These are phyloP conservation scores for Aporophyla nigra DNA, from an alignment of 2,888 invertebrate species.

Conservation along the genomic window DNA sequence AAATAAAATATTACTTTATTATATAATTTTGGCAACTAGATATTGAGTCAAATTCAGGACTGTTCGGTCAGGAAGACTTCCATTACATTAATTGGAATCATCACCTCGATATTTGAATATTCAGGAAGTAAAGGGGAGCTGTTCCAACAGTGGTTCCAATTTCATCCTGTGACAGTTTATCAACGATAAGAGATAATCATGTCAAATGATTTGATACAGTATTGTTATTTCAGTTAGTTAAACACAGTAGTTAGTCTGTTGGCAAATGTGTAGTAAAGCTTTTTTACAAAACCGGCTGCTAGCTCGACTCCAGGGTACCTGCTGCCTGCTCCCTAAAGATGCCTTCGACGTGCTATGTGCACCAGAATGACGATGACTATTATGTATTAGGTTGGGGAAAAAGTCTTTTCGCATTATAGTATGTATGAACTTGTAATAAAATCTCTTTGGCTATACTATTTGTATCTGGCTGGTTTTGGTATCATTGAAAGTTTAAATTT, in stretches of 20 bases:
- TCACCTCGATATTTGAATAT: too few species aligned
- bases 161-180: background rate
- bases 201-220: background rate
- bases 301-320: too few species aligned
- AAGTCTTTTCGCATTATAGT: too few species aligned
- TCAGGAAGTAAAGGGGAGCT: background rate
- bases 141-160: too few species aligned
- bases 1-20: background rate
- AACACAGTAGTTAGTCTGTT: background rate
- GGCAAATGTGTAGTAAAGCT: background rate
- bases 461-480: too few species aligned
- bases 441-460: too few species aligned
- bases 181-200: background rate
- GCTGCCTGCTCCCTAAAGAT: background rate
- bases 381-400: too few species aligned
- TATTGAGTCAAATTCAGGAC: background rate
- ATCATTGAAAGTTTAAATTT: too few species aligned
- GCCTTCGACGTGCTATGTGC: background rate
- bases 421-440: too few species aligned
- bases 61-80: background rate
- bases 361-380: background rate
- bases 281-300: background rate
- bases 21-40: constrained; percentile 17
- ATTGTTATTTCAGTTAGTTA: background rate
- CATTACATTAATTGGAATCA: background rate